Evolutionary conservation across 1,140 invertebrate genomes (phyloP), one percentile per base, ranked within the genome.

Genomic region (Apolygus lucorum): DNA sequence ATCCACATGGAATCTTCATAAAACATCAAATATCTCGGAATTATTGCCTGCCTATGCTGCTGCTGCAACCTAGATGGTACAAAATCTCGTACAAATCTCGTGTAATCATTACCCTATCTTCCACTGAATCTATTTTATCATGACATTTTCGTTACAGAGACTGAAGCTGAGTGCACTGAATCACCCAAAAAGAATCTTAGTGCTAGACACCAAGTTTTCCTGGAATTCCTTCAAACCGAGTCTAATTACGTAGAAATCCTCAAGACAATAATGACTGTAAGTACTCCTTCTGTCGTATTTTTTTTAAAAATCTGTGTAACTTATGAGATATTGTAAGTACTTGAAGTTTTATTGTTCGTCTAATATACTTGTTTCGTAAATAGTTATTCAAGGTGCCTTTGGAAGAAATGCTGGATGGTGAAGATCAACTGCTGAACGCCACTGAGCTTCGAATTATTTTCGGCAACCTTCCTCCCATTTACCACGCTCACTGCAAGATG

Each of bases 361-460:
- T n/a, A 42, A 42, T 42, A 8, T 42, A 42, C 34, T 63, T 76
- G 72, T 70, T 42, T 42, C 34, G 17, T 17, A 42, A 42, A 78
- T 84, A 13, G 17, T 42, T 42, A 78, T 98, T 97, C 77, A 96
- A 96, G 82, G 87, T 89, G 76, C 93, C 94, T 64, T 82, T 98
- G 71, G 95, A 98, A 81, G 86, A 90, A 72, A 86, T 88, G 79
- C 88, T 84, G 79, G 92, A 84, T 83, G 88, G 81, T 75, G 89
- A 80, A 71, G 87, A 86, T 63, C 82, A 87, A 42, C 81, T 98
- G 73, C 82, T 98, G 71, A 93, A 94, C 78, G 90, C 90, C 73
- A 93, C 92, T 27, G 95, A 98, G 84, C 83, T 93, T 27, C 96
- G 95, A 82, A 91, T 93, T 70, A 98, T 99, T 73, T 99, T 99